phyloP scores from a whole-genome alignment of 2,113 vertebrate species.

The Scalopus aquaticus region DNA sequence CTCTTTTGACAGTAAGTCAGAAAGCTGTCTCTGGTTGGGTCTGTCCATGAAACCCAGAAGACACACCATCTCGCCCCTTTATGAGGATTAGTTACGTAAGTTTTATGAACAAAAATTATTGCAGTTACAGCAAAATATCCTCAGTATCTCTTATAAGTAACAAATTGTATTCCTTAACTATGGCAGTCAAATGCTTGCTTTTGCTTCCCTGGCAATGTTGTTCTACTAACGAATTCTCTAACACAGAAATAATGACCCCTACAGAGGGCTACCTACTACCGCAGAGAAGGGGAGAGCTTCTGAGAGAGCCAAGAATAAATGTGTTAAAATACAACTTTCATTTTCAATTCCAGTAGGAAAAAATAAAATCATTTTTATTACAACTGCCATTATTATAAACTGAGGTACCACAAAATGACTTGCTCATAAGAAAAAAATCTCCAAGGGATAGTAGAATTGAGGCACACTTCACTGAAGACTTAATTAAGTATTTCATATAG shows the following conservation, averaged over 20 bases:
- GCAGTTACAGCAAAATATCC: slow-evolving; percentile 12
- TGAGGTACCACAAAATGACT: slow-evolving; percentile 4
- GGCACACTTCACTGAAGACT: slow-evolving; percentile 36
- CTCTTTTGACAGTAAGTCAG: neutral
- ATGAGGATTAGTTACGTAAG: neutral
- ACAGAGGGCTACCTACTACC: neutral
- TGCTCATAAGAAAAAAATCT: slow-evolving; percentile 38
- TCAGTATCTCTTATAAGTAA: slow-evolving; percentile 14
- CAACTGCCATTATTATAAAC: slow-evolving; percentile 39
- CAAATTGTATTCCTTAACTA: neutral
- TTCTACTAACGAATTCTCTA: neutral
- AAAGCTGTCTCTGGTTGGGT: neutral
- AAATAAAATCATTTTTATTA: slow-evolving; percentile 35
- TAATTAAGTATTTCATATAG: slow-evolving; percentile 53
- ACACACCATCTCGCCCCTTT: neutral
- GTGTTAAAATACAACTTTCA: slow-evolving; percentile 41
- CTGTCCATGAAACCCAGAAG: slow-evolving; percentile 5
- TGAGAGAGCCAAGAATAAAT: slow-evolving; percentile 10
- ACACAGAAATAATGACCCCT: slow-evolving; percentile 41
- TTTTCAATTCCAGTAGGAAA: neutral
- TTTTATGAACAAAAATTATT: slow-evolving; percentile 38
- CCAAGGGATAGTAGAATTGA: slow-evolving; percentile 29
- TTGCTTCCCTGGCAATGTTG: slow-evolving; percentile 27
- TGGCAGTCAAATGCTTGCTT: neutral
- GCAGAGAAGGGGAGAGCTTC: neutral